Conservation (phyloP, 2,113 vertebrate genomes). For the Manacus vitellinus region DNA sequence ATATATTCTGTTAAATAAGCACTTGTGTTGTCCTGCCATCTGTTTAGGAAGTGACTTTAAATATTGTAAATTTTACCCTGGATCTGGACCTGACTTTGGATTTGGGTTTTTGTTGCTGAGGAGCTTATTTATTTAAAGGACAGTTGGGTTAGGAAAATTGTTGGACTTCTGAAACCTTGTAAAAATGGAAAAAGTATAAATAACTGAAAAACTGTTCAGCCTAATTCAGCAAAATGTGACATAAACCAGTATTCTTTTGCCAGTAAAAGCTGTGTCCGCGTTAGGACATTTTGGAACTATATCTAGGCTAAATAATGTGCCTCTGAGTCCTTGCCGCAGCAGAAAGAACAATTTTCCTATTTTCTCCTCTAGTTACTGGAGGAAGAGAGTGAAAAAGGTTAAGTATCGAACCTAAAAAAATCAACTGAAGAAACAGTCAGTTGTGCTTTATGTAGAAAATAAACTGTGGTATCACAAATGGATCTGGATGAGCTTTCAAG, state of each 20-base stretch:
- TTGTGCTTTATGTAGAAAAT: conserved; percentile 32
- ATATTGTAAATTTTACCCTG: not conserved
- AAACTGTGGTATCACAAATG: not conserved
- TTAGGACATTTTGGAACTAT: not conserved
- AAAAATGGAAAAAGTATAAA: conserved; percentile 54
- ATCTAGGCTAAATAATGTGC: not conserved
- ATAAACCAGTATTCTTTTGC: conserved; percentile 12
- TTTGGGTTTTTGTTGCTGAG: conserved; percentile 10
- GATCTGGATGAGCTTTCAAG: conserved; percentile 42
- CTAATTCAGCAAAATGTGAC: conserved; percentile 33
- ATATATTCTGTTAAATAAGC: not conserved
- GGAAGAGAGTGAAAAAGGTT: not conserved
- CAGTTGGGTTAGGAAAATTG: not conserved
- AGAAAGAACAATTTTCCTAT: not conserved
- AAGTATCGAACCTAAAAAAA: conserved; percentile 12
- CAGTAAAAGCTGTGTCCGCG: conserved; percentile 18
- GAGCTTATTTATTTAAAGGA: conserved; percentile 15
- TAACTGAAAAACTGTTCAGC: conserved; percentile 6
- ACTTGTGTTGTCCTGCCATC: not conserved
- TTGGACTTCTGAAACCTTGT: conserved; percentile 7
- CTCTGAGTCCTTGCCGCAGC: not conserved
- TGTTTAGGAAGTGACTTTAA: not conserved
- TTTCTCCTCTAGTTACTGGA: not conserved
- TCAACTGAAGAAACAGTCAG: not conserved
- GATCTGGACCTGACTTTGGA: not conserved